These are phyloP conservation scores for Corella eumyota DNA, from an alignment of 23 tunicate genomes.

Conservation along the genomic window DNA sequence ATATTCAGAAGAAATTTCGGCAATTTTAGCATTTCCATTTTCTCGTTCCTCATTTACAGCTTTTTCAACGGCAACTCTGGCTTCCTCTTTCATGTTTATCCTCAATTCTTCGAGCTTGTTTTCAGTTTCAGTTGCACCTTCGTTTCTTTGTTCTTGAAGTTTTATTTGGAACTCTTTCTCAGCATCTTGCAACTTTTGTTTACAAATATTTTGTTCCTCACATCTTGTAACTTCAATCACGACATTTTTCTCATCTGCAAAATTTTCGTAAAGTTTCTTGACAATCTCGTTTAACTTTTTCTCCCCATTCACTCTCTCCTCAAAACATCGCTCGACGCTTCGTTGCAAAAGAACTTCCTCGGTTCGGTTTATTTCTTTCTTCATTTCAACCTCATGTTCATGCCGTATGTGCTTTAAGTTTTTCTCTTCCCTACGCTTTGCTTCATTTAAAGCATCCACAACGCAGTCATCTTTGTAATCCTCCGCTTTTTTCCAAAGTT, in stretches of 20 bases:
- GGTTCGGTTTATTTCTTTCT: conserved; percentile 32
- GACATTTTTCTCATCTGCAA: conserved; percentile 43
- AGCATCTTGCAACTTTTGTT: conserved; percentile 4
- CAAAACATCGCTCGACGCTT: background rate
- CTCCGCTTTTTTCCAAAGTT: conserved; percentile 70
- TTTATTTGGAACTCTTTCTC: background rate
- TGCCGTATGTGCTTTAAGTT: conserved; percentile 5
- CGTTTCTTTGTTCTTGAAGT: conserved; percentile 9
- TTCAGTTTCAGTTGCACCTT: conserved; percentile 16
- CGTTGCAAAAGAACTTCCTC: conserved; percentile 15
- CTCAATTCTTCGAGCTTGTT: conserved; percentile 25
- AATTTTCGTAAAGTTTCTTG: conserved; percentile 26
- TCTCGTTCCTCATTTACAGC: conserved; percentile 1
- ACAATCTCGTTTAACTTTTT: conserved; percentile 30
- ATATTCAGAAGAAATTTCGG: conserved; percentile 2
- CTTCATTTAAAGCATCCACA: conserved; percentile 27
- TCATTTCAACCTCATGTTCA: conserved; percentile 26
- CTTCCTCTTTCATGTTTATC: conserved; percentile 6
- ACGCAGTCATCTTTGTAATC: conserved; percentile 64
- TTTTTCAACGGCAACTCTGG: conserved; percentile 7
- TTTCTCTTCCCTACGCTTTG: conserved; percentile 9
- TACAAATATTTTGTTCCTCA: conserved; percentile 26
- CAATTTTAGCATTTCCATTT: background rate
- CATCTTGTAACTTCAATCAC: conserved; percentile 17
- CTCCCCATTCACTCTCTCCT: conserved; percentile 43